Evolutionary conservation across 1,140 invertebrate species (phyloP), one percentile per base, ranked within the genome.

Genomic region (Monochamus saltuarius): DNA sequence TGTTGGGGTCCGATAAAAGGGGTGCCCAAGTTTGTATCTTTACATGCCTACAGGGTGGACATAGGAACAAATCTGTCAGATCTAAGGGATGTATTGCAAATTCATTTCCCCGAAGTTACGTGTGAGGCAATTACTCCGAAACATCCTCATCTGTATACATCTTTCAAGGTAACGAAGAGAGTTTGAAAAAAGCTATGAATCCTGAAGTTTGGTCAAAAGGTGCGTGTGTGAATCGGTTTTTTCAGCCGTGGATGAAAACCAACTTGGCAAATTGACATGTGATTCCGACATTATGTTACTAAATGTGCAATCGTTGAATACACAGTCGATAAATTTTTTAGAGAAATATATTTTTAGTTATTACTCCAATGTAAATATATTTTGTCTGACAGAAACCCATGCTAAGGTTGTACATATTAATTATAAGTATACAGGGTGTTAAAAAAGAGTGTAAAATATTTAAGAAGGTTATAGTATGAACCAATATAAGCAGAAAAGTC

Each of bases 111-210:
- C 19, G 50, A 52, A 52, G 50, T 52, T 52, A 52, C 19, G 50
- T 52, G 50, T 37, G 50, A 52, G 37, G 34, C 37, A 52, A 36
- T 34, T 36, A 52, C 35, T 37, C 19, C 50, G 13, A 37, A 36
- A 37, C 50, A 52, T 36, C 50, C 50, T 52, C 34, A 4, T n/a
- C 34, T 52, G 37, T 52, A 52, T 52, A 36, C 50, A 10, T 52
- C 50, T 36, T 52, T 52, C 19, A 52, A 52, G 19, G 50, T 52
- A 52, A 52, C 50, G 50, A 52, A 11, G 37, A 22, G 35, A 52
- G 37, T 17, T 52, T 52, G 34, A 37, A 52, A 52, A 52, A n/a
- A 36, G 50, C 50, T 13, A n/a, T n/a, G n/a, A n/a, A n/a, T n/a
- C n/a, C n/a, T n/a, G n/a, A n/a, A n/a, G n/a, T n/a, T n/a, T n/a